Evolutionary conservation across 2,113 vertebrate genomes (phyloP), one percentile per base, ranked within the genome.

Genomic region (Ivindomyrus marchei): DNA sequence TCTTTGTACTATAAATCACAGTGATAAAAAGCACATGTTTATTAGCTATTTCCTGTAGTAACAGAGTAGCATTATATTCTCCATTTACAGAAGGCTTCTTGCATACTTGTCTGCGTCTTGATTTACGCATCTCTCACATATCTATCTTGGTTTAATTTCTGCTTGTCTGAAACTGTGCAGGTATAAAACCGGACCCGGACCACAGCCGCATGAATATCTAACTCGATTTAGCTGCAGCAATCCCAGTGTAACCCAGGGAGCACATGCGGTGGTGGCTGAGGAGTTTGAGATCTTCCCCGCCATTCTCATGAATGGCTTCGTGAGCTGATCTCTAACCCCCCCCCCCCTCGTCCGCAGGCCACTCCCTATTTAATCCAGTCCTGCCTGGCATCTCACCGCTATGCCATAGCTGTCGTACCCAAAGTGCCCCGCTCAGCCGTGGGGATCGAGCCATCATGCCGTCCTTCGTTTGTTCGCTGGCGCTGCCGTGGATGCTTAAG

Each of bases 401-500:
- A 50, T 3, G n/a, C 4, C 31, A 19, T 39, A 31, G 45, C 24
- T 11, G 88, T 39, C 13, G 10, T 21, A 2, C 74, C 88, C 31
- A 3, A 10, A 24, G 19, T 24, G 74, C 49, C 50, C 10, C 8
- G 10, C 17, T 42, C 47, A 19, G 27, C 74, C 47, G 31, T 58
- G 21, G 74, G 70, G 50, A 27, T 46, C 7, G 50, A 83, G 21
- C 52, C 52, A 9, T 84, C 50, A 27, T n/a, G 45, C 42, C 9
- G 80, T n/a, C 56, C 56, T 66, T 74, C 62, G 53, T 42, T 46
- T 46, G 39, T n/a, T 21, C 11, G 27, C 27, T 36, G 15, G 46
- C 39, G 36, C 66, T 84, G 49, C 39, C 10, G 46, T 85, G 45
- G 62, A 66, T 56, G 87, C 87, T 90, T 80, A 83, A 62, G 80